Evolutionary conservation across 2,113 vertebrate genomes (phyloP), one percentile per base, ranked within the genome.

Genomic region (Amphiprion ocellaris): DNA sequence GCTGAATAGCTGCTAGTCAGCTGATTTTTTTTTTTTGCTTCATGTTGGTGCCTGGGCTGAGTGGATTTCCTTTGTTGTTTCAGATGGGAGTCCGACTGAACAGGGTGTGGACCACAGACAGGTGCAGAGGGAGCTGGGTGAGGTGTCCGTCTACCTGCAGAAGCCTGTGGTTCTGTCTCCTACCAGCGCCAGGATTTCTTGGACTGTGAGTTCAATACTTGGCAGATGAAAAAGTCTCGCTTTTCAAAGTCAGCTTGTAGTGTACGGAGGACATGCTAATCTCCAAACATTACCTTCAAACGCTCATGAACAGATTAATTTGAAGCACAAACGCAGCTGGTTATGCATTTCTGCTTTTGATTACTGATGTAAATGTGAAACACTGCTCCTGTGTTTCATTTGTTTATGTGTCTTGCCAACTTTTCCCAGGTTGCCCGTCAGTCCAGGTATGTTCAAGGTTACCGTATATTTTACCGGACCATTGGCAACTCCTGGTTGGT

Each of bases 21-120:
- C 60, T 58, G 74, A 67, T 49, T 47, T 53, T 78, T 52, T 53
- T 78, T 52, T 21, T 37, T 37, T 21, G 16, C 50, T 39, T 33
- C 14, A 33, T 23, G 5, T 56, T 52, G 9, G 49, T 14, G 41
- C 49, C 24, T 4, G 28, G 61, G 60, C 10, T 67, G 23, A 82
- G n/a, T 64, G 16, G 9, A 63, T 63, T n/a, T 79, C 49, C 9
- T 69, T 63, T 76, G 60, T 77, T 79, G 24, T 81, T 81, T 41
- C 89, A 99, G 98, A 99, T 91, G 98, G 96, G 79, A 98, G 95
- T 83, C 97, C 97, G 1, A 95, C 96, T 69, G 97, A 96, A 39
- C 96, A 97, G 90, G 96, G 96, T 4, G 95, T 97, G 79, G 98
- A 99, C 90, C 97, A 97, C 83, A 95, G 97, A 69, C 97, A 97